Conservation (phyloP, 2,113 vertebrate genomes). For the Antechinus flavipes region DNA sequence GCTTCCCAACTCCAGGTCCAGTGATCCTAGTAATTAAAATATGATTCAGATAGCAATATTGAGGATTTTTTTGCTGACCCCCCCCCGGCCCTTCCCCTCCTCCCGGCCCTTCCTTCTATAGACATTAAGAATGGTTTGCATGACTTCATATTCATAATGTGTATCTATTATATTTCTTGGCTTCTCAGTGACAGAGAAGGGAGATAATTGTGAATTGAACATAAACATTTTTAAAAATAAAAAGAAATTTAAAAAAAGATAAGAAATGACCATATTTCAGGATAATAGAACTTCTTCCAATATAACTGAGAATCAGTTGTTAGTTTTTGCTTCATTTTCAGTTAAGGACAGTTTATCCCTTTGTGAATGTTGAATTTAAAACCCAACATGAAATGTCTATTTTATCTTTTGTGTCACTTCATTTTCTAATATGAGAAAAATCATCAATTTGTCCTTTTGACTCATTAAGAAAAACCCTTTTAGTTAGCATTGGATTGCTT, state of each 20-base stretch:
- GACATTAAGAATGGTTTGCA: neutral
- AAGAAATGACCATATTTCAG: neutral
- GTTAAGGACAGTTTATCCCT: neutral
- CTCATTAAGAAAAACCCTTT: neutral
- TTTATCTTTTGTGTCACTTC: neutral
- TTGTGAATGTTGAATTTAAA: conserved; percentile 19
- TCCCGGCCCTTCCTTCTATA: neutral
- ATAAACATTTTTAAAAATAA: conserved; percentile 45
- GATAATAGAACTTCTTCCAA: neutral
- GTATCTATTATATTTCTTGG: neutral
- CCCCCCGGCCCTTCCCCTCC: too few relatives aligned
- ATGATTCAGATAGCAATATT: neutral
- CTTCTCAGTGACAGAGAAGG: neutral
- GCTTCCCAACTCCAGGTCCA: neutral
- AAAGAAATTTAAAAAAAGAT: conserved; percentile 29
- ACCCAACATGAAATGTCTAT: neutral
- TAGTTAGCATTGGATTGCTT: neutral
- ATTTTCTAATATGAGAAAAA: conserved; percentile 36
- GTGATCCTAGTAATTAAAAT: neutral
- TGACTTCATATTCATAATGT: neutral
- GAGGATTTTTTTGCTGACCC: neutral
- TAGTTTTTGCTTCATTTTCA: conserved; percentile 17
- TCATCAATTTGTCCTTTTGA: neutral
- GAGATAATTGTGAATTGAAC: neutral
- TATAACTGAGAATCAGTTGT: neutral